Base-by-base conservation (phyloP, 1,140 invertebrate species). In the Microplitis demolitor region DNA sequence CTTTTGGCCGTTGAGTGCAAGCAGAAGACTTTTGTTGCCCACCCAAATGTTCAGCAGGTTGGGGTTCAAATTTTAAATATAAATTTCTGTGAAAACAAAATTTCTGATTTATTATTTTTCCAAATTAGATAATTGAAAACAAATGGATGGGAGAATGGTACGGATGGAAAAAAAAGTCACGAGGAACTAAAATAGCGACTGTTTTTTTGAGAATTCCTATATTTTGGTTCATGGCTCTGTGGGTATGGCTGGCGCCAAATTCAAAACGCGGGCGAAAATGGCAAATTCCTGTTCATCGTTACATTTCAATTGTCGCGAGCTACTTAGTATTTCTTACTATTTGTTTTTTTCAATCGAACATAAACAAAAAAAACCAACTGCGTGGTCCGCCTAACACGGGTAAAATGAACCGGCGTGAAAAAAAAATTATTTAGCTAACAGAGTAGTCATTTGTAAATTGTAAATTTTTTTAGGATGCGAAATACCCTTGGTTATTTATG, bases 21-120 rank as follows among this genome's bases (percentile, higher is more conserved):
- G 75, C 92, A 94, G 77, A 94, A 93, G 79, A 89, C 89, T 79
- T 94, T 94, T 79, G 91, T 94, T 0, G 91, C 93, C 2, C 92
- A 94, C 82, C 90, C 92, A 0, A 92, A 93, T 77, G 90, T 92
- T 16, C 93, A 94, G 82, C 91, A 93, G 80, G 88, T 92, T 24
- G 24, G 24, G 24, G 24, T 24, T 24, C 24, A 24, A 24, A 24
- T 24, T 24, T 24, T 0, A 24, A 24, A 24, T 24, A 24, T 24
- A 24, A 24, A 24, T 24, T 24, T 24, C 24, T 1, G 24, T 24
- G 24, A 24, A 24, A 24, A 24, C 24, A 24, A 24, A 24, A 24
- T 24, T 24, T 24, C 24, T 24, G 54, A 64, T 14, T 51, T 51
- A 31, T 70, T 45, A 16, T 24, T 45, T 70, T 61, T 9, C 16